A percentile compares a stretch with the other conserved stretches of the same genome.
These are phyloP conservation scores for Macaca fascicularis DNA, from an alignment of 2,113 vertebrate genomes.

Conservation along the genomic window DNA sequence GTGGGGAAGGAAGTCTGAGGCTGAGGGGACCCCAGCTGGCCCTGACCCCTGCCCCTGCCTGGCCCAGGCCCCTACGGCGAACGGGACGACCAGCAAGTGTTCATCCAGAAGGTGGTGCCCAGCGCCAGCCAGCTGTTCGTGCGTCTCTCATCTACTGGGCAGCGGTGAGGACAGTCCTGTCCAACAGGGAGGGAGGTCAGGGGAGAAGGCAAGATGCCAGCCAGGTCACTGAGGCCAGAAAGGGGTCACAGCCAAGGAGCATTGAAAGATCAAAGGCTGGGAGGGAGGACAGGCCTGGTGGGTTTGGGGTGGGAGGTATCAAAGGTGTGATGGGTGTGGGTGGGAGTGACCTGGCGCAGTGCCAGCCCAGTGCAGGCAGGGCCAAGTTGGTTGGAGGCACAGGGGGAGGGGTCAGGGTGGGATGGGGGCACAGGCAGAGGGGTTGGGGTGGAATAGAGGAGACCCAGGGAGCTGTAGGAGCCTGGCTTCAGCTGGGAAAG, in stretches of 20 bases:
- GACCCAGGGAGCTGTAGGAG: too few relatives aligned
- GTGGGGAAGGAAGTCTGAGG: background rate
- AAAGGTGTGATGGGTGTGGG: background rate
- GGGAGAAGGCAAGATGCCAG: background rate
- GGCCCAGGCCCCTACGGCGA: conserved; percentile 91
- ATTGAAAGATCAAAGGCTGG: background rate
- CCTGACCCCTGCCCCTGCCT: background rate
- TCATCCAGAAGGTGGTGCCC: conserved; percentile 94
- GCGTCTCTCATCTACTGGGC: conserved; percentile 93
- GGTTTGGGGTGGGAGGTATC: background rate
- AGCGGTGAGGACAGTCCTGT: conserved; percentile 82
- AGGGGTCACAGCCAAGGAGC: background rate
- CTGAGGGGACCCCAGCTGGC: background rate
- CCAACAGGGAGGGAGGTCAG: background rate
- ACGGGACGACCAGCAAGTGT: conserved; percentile 94
- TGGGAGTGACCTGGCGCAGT: background rate
- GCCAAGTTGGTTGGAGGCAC: background rate
- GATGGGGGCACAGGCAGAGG: too few relatives aligned
- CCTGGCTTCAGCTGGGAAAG: background rate
- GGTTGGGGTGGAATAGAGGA: too few relatives aligned
- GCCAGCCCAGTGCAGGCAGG: background rate
- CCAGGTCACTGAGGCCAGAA: background rate
- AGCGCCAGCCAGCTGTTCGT: conserved; percentile 92
- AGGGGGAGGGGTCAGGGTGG: rapidly evolving
- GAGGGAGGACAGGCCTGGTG: background rate